A percentile compares a stretch with the other conserved stretches of the same genome.
These are phyloP conservation scores for Xanthia icteritia DNA, from an alignment of 2,888 invertebrate genomes.

Conservation along the genomic window DNA sequence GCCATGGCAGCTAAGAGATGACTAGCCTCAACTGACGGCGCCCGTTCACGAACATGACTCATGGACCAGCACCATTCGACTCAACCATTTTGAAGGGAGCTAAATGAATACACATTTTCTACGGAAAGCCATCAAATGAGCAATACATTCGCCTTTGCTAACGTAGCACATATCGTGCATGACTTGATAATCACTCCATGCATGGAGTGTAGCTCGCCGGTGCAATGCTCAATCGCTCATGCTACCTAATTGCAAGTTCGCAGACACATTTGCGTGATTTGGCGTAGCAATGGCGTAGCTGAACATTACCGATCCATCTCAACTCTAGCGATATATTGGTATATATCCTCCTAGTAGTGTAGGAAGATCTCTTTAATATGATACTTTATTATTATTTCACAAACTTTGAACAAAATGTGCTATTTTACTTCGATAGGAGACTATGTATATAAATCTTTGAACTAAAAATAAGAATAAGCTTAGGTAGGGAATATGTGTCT, in stretches of 20 bases:
- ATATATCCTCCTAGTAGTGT: not conserved
- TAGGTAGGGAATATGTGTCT: not conserved
- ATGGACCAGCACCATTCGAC: no score
- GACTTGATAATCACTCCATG: slow-evolving; percentile 5
- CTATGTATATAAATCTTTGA: not conserved
- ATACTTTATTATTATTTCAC: not conserved
- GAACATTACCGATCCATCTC: not conserved
- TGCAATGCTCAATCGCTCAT: slow-evolving; percentile 28
- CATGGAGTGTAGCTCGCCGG: slow-evolving; percentile 6
- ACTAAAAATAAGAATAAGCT: not conserved
- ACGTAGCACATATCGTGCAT: slow-evolving; percentile 10
- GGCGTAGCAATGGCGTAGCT: not conserved
- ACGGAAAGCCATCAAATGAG: not conserved
- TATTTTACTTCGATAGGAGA: not conserved
- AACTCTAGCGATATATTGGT: not conserved
- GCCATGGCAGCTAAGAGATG: no score
- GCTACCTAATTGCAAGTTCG: slow-evolving; percentile 24
- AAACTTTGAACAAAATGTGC: not conserved
- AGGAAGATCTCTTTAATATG: not conserved
- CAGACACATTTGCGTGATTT: slow-evolving; percentile 27
- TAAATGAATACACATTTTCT: not conserved
- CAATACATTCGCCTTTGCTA: not conserved
- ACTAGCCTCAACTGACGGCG: no score
- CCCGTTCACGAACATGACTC: no score
- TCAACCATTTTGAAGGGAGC: no score